A percentile compares a stretch with the other conserved stretches of the same genome.
phyloP scores from a whole-genome alignment of 2,113 vertebrate genomes.

The Uria aalge region DNA sequence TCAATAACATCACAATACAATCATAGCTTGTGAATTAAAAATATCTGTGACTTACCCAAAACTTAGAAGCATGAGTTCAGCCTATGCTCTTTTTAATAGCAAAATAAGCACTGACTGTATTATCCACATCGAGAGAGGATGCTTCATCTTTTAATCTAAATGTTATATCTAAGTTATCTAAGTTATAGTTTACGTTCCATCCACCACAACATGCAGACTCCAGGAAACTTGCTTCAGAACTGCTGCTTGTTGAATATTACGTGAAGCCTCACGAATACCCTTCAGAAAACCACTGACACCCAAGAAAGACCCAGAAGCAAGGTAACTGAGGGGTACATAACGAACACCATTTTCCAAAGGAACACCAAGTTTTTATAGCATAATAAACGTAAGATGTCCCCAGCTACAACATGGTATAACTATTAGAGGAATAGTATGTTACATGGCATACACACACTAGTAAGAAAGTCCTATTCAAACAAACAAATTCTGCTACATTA shows the following conservation, averaged over 20 bases:
- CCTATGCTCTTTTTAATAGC: neutral
- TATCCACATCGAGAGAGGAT: neutral
- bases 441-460: neutral
- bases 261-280: neutral
- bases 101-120: neutral
- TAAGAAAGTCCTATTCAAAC: neutral
- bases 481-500: neutral
- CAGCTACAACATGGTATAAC: neutral
- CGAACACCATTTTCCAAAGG: neutral
- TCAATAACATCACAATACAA: neutral
- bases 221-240: neutral
- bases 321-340: neutral
- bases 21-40: neutral
- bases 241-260: neutral
- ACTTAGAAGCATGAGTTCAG: neutral
- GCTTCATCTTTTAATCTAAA: neutral
- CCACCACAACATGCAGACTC: neutral
- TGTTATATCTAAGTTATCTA: no score
- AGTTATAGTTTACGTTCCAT: neutral
- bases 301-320: neutral
- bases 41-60: neutral
- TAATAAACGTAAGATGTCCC: neutral
- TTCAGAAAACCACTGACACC: neutral
- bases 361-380: neutral
- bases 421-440: neutral